A percentile compares a stretch with the other conserved stretches of the same genome.
Evolutionary conservation across 2,888 invertebrate genomes (phyloP).

Genomic region (Allygus modestus): DNA sequence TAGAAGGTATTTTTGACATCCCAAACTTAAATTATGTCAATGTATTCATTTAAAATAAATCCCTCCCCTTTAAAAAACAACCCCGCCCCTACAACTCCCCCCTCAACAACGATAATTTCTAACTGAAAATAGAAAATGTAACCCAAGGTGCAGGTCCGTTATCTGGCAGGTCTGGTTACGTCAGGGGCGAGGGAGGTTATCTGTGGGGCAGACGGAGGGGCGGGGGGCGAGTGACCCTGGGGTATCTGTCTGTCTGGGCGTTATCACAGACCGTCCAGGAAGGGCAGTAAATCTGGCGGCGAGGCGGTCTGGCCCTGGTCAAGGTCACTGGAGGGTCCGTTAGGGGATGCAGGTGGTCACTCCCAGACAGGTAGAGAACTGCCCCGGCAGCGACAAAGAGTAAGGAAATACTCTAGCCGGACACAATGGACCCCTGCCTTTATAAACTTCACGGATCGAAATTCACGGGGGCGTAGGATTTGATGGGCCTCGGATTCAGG

Average conservation of each 20-base stretch:
- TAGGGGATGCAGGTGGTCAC: slow-evolving; percentile 49
- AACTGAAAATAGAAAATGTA: no score
- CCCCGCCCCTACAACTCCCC: no score
- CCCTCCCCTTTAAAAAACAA: no score
- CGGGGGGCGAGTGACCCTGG: slow-evolving; percentile 22
- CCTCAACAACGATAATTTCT: no score
- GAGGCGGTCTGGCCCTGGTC: slow-evolving; percentile 44
- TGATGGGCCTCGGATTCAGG: slow-evolving; percentile 18
- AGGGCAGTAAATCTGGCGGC: slow-evolving; percentile 54
- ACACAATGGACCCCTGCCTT: slow-evolving; percentile 53
- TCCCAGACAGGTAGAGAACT: slow-evolving; percentile 32
- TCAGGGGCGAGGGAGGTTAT: not conserved
- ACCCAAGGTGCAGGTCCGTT: not conserved
- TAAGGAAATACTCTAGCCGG: slow-evolving; percentile 56
- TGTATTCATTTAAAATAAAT: no score
- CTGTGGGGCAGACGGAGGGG: not conserved
- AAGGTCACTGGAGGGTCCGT: slow-evolving; percentile 48
- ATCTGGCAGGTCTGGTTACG: no score
- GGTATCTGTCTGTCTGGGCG: slow-evolving; percentile 36
- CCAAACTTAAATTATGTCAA: no score
- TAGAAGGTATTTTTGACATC: no score
- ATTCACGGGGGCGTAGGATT: slow-evolving; percentile 41
- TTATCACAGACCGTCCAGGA: slow-evolving; percentile 34
- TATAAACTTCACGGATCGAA: slow-evolving; percentile 55
- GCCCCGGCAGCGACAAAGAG: slow-evolving; percentile 25